Evolutionary conservation across 2,797 vertebrate species (phyloP).

Genomic region (Microctenopoma stevenorrisi): DNA sequence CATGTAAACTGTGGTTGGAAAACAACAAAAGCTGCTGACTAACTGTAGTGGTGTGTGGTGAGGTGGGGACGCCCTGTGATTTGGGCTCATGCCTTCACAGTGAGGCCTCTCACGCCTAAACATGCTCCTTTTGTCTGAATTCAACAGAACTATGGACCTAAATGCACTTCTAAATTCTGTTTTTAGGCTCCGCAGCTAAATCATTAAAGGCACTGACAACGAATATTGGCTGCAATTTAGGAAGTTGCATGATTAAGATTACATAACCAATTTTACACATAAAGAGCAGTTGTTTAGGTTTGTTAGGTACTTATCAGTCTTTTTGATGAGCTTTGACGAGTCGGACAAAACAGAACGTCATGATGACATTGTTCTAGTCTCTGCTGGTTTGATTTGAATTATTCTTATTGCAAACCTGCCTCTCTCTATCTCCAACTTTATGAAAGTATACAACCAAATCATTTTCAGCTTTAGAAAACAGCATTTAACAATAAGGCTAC

Average conservation of each 20-base stretch:
- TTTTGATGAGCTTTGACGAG: not conserved
- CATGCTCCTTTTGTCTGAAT: slow-evolving; percentile 53
- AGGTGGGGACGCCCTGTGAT: slow-evolving; percentile 69
- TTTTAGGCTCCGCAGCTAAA: slow-evolving; percentile 38
- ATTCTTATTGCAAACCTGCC: no score
- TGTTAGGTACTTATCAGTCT: no score
- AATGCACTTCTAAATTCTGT: slow-evolving; percentile 49
- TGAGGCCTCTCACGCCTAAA: slow-evolving; percentile 67
- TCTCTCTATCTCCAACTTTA: no score
- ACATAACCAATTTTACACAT: not conserved
- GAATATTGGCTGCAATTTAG: not conserved
- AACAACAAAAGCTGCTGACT: slow-evolving; percentile 83
- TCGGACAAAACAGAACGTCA: not conserved
- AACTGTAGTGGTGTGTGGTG: slow-evolving; percentile 70
- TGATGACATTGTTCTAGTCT: no score
- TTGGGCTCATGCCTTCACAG: slow-evolving; percentile 54
- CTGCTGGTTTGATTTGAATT: no score
- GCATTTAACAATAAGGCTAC: not conserved
- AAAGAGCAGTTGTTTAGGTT: not conserved
- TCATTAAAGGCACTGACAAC: not conserved
- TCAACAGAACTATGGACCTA: slow-evolving; percentile 15
- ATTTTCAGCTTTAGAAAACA: not conserved
- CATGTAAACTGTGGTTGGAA: slow-evolving; percentile 82
- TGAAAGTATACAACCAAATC: no score
- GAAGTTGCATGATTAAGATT: not conserved